Evolutionary conservation across 2,797 vertebrate genomes (phyloP).

Genomic region (Anguilla marmorata): DNA sequence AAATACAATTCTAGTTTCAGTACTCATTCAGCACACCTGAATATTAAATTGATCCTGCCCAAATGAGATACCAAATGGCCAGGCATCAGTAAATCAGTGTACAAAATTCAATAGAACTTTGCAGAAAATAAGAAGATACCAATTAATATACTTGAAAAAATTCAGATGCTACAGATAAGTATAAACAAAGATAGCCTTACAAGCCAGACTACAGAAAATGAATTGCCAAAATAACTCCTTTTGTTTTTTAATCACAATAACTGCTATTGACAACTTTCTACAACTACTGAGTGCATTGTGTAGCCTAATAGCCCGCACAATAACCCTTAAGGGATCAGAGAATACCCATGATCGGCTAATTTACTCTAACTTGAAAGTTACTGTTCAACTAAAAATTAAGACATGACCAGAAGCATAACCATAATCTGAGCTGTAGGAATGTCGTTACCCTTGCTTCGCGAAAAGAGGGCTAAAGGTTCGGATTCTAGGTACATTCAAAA

Average conservation of each 20-base stretch:
- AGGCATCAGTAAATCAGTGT: background rate
- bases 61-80: background rate
- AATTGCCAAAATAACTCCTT: background rate
- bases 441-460: background rate
- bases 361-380: background rate
- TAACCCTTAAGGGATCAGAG: background rate
- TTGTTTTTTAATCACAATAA: background rate
- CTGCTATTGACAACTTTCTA: background rate
- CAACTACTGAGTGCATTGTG: too few relatives aligned
- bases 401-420: background rate
- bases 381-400: background rate
- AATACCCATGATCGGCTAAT: background rate
- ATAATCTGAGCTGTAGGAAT: background rate
- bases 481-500: background rate
- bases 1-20: background rate
- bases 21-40: background rate
- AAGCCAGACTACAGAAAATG: background rate
- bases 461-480: background rate
- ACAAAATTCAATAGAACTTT: background rate
- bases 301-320: background rate
- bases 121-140: background rate
- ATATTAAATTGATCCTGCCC: background rate
- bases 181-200: background rate
- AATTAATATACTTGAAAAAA: background rate
- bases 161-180: background rate